phyloP scores from a whole-genome alignment of 2,888 invertebrate genomes.

The Serrognathus titanus region DNA sequence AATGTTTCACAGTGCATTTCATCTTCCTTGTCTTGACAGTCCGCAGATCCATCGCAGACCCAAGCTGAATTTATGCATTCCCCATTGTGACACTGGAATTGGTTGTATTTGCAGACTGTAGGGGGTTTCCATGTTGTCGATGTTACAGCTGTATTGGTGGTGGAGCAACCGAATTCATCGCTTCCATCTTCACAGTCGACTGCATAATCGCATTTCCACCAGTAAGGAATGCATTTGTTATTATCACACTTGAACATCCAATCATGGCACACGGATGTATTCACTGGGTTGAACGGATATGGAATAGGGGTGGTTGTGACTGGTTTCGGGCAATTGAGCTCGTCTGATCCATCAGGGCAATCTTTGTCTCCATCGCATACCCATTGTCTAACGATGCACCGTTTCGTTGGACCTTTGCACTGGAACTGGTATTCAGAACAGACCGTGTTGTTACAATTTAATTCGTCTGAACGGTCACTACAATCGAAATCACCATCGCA shows the following conservation, averaged over 20 bases:
- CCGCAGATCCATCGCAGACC: constrained; percentile 60
- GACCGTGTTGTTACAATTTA: constrained; percentile 61
- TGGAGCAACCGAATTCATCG: constrained; percentile 61
- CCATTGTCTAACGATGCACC: constrained; percentile 72
- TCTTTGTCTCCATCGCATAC: constrained; percentile 80
- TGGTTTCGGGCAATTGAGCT: constrained; percentile 59
- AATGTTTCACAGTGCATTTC: constrained; percentile 49
- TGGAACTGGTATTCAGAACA: constrained; percentile 73
- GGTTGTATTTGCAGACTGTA: constrained; percentile 52
- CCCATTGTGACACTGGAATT: constrained; percentile 57
- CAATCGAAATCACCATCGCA: constrained; percentile 85
- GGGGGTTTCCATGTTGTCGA: constrained; percentile 27
- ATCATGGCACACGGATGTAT: constrained; percentile 57
- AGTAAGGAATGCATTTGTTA: constrained; percentile 68
- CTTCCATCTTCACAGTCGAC: constrained; percentile 73
- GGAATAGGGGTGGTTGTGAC: constrained; percentile 36
- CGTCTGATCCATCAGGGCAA: constrained; percentile 68
- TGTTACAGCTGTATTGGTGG: constrained; percentile 14
- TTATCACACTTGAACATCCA: constrained; percentile 78
- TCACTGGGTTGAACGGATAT: constrained; percentile 25
- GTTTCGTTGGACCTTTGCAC: constrained; percentile 50
- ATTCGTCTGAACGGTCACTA: constrained; percentile 69
- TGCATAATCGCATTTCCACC: constrained; percentile 78
- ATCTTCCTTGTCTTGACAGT: constrained; percentile 62
- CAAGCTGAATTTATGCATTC: constrained; percentile 60